Evolutionary conservation across 1,140 invertebrate species (phyloP), one percentile per base, ranked within the genome.

Genomic region (Anadara kagoshimensis): DNA sequence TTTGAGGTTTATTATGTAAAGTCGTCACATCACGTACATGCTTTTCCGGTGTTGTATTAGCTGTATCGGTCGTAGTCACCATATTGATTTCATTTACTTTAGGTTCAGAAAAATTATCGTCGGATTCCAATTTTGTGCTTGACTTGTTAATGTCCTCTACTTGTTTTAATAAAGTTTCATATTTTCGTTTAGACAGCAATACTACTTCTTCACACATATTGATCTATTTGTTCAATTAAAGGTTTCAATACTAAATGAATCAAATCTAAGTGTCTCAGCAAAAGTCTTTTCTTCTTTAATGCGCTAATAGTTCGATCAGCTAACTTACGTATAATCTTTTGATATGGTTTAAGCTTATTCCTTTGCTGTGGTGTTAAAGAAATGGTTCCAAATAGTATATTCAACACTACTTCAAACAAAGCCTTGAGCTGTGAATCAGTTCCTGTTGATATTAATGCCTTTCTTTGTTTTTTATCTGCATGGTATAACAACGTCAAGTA

Each of bases 171-270:
- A 70, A 26, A 43, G 24, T 26, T 36, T 71, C 69, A 49, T 71
- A 71, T 56, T 71, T 71, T 61, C 43, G 26, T 45, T 71, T 71
- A 44, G 69, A 51, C 12, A 71, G n/a, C 58, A 71, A 41, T 56
- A 71, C 63, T 29, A 71, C 41, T 64, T 71, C 69, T 44, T 41
- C 53, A 26, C 59, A 26, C 69, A 63, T 36, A 36, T 36, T 36
- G 29, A 51, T 67, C 36, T 67, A 67, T 41, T 20, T 67, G 64
- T 54, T 56, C 49, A 67, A 71, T 36, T 8, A 64, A 44, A 10
- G 69, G 69, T 43, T 71, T 71, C 47, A 71, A 18, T 29, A 71
- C 43, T 41, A 56, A 47, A 14, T 49, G 44, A 24, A 71, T 20
- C 44, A 64, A 64, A n/a, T 18, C 44, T 44, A 45, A 49, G 43